phyloP scores from a whole-genome alignment of 64 coral and sea anemone genomes.

The Astreopora myriophthalma region DNA sequence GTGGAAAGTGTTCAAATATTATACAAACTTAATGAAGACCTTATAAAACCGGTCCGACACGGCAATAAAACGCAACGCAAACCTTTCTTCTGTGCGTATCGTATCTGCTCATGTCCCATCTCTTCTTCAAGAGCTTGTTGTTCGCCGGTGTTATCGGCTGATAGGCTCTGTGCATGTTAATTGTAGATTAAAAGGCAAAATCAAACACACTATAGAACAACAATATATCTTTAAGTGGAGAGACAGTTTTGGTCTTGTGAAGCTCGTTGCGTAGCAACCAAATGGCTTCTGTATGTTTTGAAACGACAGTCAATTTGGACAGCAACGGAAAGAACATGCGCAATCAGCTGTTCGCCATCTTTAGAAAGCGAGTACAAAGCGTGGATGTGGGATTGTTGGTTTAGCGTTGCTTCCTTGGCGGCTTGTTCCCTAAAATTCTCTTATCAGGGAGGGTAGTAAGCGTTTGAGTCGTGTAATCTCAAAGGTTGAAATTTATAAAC shows the following conservation, averaged over 20 bases:
- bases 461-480: neutral
- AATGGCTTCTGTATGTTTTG: neutral
- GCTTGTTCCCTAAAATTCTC: neutral
- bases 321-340: neutral
- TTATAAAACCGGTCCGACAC: neutral
- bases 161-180: conserved; percentile 91
- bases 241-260: neutral
- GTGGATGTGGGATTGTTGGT: neutral
- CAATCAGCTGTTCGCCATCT: neutral
- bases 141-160: conserved; percentile 98
- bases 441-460: neutral
- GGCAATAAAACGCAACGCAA: neutral
- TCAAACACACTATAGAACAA: conserved; percentile 31
- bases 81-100: conserved; percentile 95
- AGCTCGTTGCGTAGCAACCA: conserved; percentile 20
- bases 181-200: neutral
- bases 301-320: neutral
- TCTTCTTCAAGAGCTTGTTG: conserved; percentile 98
- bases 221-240: conserved; percentile 49
- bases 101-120: conserved; percentile 97
- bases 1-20: neutral
- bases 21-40: neutral
- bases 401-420: too few species aligned
- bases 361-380: neutral
- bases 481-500: neutral